Evolutionary conservation across 1,140 invertebrate species (phyloP).

Genomic region (Cherax destructor): DNA sequence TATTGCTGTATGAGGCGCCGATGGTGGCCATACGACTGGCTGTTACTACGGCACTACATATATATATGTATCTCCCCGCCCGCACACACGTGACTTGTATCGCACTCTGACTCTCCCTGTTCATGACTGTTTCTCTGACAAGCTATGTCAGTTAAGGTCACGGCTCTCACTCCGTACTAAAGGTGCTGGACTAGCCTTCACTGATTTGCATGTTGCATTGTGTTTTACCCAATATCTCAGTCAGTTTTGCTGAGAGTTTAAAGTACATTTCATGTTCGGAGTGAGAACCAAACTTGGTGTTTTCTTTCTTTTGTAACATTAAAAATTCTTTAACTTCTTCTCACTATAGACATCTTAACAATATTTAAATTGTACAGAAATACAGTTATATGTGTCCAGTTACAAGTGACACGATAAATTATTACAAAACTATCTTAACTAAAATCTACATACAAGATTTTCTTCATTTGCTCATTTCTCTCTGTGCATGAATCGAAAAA

Average conservation of each 20-base stretch:
- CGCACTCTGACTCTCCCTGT: conserved; percentile 4
- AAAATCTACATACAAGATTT: neutral
- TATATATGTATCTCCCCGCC: neutral
- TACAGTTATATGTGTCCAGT: conserved; percentile 22
- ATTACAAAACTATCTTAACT: conserved; percentile 18
- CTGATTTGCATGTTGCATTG: neutral
- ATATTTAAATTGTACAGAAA: conserved; percentile 19
- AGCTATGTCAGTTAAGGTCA: neutral
- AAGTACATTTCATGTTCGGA: neutral
- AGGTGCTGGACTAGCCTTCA: neutral
- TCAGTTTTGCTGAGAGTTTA: neutral
- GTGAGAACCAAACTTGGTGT: conserved; percentile 12
- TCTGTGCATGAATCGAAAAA: conserved; percentile 18
- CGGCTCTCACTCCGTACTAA: conserved; percentile 1
- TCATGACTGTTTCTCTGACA: neutral
- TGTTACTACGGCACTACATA: neutral
- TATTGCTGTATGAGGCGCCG: conserved; percentile 6
- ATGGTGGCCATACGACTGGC: conserved; percentile 1
- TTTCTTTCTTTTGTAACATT: conserved; percentile 13
- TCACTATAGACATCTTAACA: conserved; percentile 17
- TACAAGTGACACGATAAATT: conserved; percentile 8
- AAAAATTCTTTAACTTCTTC: conserved; percentile 8
- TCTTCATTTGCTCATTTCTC: conserved; percentile 35
- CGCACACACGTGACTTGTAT: conserved; percentile 1
- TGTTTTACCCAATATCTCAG: neutral